Base-by-base conservation (phyloP, 1,140 invertebrate genomes). In the Scaptomyza graminum region DNA sequence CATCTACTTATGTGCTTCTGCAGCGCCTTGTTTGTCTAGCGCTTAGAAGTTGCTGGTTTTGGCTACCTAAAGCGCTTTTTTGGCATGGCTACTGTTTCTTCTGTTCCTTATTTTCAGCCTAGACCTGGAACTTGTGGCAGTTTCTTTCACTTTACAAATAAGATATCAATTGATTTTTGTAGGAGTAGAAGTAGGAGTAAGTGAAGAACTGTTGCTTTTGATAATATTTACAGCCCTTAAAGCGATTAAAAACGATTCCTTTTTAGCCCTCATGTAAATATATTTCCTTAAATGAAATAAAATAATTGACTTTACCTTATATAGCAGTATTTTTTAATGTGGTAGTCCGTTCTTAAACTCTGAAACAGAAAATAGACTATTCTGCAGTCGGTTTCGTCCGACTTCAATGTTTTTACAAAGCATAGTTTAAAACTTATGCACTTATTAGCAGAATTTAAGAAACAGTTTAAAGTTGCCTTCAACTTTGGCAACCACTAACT, bases 121-220 rank as follows among this genome's bases (percentile, higher is more conserved):
- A 5, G 25, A 25, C 9, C 54, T 22, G 64, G 55, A 70, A 71
- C 41, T 50, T 41, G 52, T 50, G 50, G 51, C 66, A 56, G 13
- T 41, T 37, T 0, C 67, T 69, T 76, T 85, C 62, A 68, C 74
- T 87, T 87, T 85, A 87, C 87, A 85, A 85, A 85, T 85, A 85
- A 85, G 82, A 87, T 77, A 85, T 85, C 81, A 85, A 85, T 85
- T 87, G 81, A 85, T 85, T 85, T 68, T 81, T 56, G 47, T 44
- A 43, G 34, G 31, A 68, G 55, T n/a, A n/a, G n/a, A n/a, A n/a
- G n/a, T n/a, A n/a, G n/a, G n/a, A n/a, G n/a, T n/a, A n/a, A n/a
- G 70, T 68, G 60, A 72, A 67, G 68, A 59, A 59, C 62, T 65
- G 54, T 60, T 54, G 63, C 63, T 55, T 49, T 66, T 60, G 63